A percentile compares a stretch with the other conserved stretches of the same genome.
Conservation (phyloP, 2,888 invertebrate species). For the Chymomyza procnemis region DNA sequence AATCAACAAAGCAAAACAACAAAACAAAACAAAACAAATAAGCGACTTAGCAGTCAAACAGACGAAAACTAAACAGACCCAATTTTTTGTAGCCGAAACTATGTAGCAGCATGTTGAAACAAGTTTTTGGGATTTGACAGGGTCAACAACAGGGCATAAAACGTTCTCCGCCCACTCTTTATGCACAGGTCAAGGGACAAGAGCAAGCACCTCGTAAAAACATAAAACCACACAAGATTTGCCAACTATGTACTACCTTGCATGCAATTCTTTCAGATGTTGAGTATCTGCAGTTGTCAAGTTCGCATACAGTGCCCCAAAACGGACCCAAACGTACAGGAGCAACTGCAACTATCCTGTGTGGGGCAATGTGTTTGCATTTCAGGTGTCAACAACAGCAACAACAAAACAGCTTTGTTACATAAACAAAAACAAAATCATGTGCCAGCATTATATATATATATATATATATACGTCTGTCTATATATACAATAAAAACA, state of each 20-base stretch:
- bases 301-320: neutral
- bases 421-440: conserved; percentile 56
- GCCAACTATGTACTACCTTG: neutral
- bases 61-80: neutral
- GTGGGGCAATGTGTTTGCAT: conserved; percentile 56
- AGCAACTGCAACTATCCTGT: conserved; percentile 3
- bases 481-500: conserved; percentile 64
- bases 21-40: neutral
- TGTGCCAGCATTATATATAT: conserved; percentile 53
- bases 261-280: conserved; percentile 34
- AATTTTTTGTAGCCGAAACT: neutral
- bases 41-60: neutral
- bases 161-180: neutral
- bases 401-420: conserved; percentile 69
- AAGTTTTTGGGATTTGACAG: neutral
- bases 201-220: neutral
- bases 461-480: conserved; percentile 60
- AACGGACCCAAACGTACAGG: conserved; percentile 6
- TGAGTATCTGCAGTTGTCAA: conserved; percentile 38
- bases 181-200: conserved; percentile 35
- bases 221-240: neutral
- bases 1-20: neutral
- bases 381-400: conserved; percentile 69
- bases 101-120: neutral
- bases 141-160: neutral